A percentile compares a stretch with the other conserved stretches of the same genome.
These are phyloP conservation scores for Julus scanicus DNA, from an alignment of 2,888 invertebrate species.

Conservation along the genomic window DNA sequence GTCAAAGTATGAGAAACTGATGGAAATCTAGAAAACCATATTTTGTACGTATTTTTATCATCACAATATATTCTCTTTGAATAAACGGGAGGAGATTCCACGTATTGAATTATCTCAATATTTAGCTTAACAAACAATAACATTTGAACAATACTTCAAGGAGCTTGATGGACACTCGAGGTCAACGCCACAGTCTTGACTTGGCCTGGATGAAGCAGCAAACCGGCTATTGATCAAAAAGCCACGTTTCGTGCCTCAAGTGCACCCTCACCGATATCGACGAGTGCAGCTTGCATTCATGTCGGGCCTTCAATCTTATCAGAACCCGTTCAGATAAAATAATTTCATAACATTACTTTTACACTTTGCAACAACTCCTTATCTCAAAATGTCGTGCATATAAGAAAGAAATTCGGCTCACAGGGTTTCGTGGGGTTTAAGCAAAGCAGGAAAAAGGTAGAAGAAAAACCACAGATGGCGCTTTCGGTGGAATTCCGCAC, in stretches of 20 bases:
- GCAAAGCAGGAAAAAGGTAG: background rate
- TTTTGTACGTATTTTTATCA: no score
- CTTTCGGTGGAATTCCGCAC: background rate
- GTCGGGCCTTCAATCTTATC: background rate
- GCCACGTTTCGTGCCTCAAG: background rate
- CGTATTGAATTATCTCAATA: no score
- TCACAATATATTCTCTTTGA: no score
- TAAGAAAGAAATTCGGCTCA: background rate
- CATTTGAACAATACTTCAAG: no score
- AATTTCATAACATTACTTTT: background rate
- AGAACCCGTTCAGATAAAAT: background rate
- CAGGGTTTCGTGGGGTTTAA: background rate
- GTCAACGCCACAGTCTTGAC: background rate
- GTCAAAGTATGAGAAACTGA: no score
- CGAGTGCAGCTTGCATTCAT: background rate
- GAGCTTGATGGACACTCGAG: no score
- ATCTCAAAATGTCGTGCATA: background rate
- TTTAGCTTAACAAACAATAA: no score
- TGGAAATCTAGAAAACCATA: no score
- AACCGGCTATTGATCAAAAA: background rate
- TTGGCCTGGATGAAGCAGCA: background rate
- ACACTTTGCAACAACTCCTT: background rate
- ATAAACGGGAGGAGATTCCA: no score
- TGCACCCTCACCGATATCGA: background rate
- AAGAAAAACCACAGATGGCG: background rate